These are phyloP conservation scores for Darevskia nairensis DNA, from an alignment of 2,797 vertebrate genomes.

Conservation along the genomic window DNA sequence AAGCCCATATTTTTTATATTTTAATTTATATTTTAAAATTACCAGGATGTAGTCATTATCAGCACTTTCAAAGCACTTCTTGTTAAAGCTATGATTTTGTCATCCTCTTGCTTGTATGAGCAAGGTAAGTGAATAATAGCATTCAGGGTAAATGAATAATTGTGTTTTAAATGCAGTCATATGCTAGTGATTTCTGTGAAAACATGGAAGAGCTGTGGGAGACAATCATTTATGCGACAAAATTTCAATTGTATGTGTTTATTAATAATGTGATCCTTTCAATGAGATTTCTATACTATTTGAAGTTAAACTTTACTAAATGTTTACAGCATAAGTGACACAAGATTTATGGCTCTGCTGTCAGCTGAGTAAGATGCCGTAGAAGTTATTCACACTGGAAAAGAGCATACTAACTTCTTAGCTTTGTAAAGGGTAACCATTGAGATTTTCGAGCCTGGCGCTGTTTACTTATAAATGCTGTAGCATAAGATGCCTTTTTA, in stretches of 20 bases:
- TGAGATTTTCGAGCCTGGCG: slow-evolving; percentile 32
- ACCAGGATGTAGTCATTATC: slow-evolving; percentile 71
- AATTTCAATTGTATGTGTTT: slow-evolving; percentile 54
- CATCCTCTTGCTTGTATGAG: slow-evolving; percentile 58
- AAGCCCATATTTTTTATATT: slow-evolving; percentile 65
- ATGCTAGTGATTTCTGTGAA: slow-evolving; percentile 70
- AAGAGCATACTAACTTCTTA: slow-evolving; percentile 30
- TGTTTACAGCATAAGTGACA: slow-evolving; percentile 36
- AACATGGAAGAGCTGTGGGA: slow-evolving; percentile 66
- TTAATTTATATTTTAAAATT: slow-evolving; percentile 76
- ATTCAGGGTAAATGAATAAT: slow-evolving; percentile 55
- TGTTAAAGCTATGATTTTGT: slow-evolving; percentile 55
- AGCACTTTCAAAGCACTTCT: slow-evolving; percentile 80
- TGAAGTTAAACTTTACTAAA: slow-evolving; percentile 41
- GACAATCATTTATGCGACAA: slow-evolving; percentile 79
- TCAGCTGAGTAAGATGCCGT: slow-evolving; percentile 28
- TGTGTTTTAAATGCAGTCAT: slow-evolving; percentile 49
- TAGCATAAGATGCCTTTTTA: slow-evolving; percentile 18
- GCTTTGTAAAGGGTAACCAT: slow-evolving; percentile 8
- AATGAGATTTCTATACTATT: slow-evolving; percentile 29
- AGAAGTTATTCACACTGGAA: slow-evolving; percentile 33
- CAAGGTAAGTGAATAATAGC: slow-evolving; percentile 60
- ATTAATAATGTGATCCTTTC: slow-evolving; percentile 50
- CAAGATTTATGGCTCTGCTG: slow-evolving; percentile 1
- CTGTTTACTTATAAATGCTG: slow-evolving; percentile 16